These are phyloP conservation scores for Neocloeon triangulifer DNA, from an alignment of 1,140 invertebrate species.

Conservation along the genomic window DNA sequence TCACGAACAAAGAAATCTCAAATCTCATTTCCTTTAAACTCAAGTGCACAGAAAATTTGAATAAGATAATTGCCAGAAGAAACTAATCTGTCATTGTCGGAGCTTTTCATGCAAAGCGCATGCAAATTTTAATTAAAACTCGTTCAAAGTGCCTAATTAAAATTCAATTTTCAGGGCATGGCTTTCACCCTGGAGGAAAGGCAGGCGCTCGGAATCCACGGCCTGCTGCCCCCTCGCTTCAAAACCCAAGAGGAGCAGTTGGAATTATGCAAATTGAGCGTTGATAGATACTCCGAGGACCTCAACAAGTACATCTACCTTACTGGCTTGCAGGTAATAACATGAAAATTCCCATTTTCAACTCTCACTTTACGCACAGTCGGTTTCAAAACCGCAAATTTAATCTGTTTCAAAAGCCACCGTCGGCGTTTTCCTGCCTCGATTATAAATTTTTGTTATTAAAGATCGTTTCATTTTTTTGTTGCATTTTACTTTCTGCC, in stretches of 20 bases:
- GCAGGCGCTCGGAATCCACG: constrained; percentile 63
- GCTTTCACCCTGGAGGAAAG: constrained; percentile 66
- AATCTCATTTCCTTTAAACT: neutral
- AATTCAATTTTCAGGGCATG: constrained; percentile 38
- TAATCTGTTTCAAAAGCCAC: too few relatives aligned
- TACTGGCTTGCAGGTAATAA: constrained; percentile 44
- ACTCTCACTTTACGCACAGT: too few relatives aligned
- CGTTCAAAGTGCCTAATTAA: too few relatives aligned
- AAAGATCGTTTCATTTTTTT: too few relatives aligned
- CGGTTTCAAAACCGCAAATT: too few relatives aligned
- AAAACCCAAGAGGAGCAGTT: constrained; percentile 70
- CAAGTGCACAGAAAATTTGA: neutral
- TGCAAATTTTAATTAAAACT: constrained; percentile 1
- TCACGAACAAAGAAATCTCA: too few relatives aligned
- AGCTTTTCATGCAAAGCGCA: neutral
- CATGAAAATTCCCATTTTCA: too few relatives aligned
- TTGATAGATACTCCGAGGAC: constrained; percentile 43
- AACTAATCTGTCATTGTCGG: neutral
- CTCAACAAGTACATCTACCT: constrained; percentile 66
- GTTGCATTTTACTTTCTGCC: too few relatives aligned
- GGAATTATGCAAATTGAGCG: constrained; percentile 38
- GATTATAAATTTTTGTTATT: too few relatives aligned
- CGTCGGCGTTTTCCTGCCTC: too few relatives aligned
- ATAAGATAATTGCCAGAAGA: neutral
- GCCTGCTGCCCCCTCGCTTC: constrained; percentile 52